Percentiles rank a stretch among this genome's conserved stretches.
These are phyloP conservation scores for Sebastes minor DNA, from an alignment of 2,797 vertebrate genomes.

Conservation along the genomic window DNA sequence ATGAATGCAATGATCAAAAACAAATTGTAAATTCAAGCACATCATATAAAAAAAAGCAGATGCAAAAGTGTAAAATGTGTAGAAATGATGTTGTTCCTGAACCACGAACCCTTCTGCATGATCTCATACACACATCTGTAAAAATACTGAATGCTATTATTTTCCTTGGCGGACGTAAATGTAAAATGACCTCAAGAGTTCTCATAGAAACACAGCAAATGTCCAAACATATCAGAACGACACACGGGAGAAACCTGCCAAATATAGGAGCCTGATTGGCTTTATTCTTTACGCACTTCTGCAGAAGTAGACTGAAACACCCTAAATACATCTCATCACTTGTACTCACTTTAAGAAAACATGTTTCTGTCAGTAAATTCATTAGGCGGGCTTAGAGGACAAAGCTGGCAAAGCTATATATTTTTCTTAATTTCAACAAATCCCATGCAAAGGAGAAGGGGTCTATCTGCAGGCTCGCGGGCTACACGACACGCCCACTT, in stretches of 20 bases:
- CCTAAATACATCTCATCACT: too few relatives aligned
- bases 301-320: too few relatives aligned
- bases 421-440: too few relatives aligned
- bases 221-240: neutral
- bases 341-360: too few relatives aligned
- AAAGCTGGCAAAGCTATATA: too few relatives aligned
- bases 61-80: conserved; percentile 3
- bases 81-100: neutral
- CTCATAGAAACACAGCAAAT: neutral
- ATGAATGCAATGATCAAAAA: conserved; percentile 14
- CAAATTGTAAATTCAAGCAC: conserved; percentile 5
- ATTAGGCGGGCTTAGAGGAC: too few relatives aligned
- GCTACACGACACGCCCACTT: too few relatives aligned
- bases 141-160: neutral
- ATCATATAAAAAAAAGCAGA: neutral
- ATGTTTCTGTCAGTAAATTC: too few relatives aligned
- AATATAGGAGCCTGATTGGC: neutral
- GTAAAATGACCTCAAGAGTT: neutral
- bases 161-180: neutral
- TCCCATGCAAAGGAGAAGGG: too few relatives aligned
- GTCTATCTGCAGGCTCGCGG: too few relatives aligned
- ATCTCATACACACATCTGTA: neutral
- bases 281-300: neutral
- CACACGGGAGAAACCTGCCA: neutral
- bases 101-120: neutral